Evolutionary conservation across 2,888 invertebrate genomes (phyloP), one percentile per base, ranked within the genome.

Genomic region (Drosophila leonis): DNA sequence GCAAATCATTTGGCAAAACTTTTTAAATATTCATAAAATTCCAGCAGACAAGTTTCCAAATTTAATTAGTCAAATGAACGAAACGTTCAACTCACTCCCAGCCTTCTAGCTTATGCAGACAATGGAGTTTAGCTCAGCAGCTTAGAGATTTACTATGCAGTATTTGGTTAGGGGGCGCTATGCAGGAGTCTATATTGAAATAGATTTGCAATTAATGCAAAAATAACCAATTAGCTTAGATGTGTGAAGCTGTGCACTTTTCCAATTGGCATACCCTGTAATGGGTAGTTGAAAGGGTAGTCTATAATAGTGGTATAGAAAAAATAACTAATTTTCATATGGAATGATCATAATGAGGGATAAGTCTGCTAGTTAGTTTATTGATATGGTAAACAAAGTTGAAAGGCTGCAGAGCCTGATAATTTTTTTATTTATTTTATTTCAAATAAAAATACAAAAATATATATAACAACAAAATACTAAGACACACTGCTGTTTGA

Each of bases 1-100:
- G 65, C 68, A 56, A 82, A 87, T 82, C 82, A 84, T 74, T 86
- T 83, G 71, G 62, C 48, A 42, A 49, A 75, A 78, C 69, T 86
- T 83, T 86, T 90, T 83, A 86, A 86, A 86, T 86, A 86, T 90
- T 88, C 86, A 87, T 86, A 81, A 87, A 90, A 83, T 86, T 78
- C 76, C 52, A 59, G 68, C 75, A 82, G 74, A 76, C 71, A 88
- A 84, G 72, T 80, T 87, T 48, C 39, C 48, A 88, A 88, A 87
- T 87, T 72, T 81, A 87, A 87, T 87, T 87, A 87, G 84, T 88
- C 87, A 87, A 87, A 90, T 90, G 86, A 83, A 90, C 79, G 77
- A 55, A 75, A 86, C 79, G 77, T 77, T 81, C 69, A 74, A 49
- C 44, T 71, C 63, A 66, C 52, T 75, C 57, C 42, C 60, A 64